These are phyloP conservation scores for Sparus aurata DNA, from an alignment of 2,797 vertebrate genomes.

Conservation along the genomic window DNA sequence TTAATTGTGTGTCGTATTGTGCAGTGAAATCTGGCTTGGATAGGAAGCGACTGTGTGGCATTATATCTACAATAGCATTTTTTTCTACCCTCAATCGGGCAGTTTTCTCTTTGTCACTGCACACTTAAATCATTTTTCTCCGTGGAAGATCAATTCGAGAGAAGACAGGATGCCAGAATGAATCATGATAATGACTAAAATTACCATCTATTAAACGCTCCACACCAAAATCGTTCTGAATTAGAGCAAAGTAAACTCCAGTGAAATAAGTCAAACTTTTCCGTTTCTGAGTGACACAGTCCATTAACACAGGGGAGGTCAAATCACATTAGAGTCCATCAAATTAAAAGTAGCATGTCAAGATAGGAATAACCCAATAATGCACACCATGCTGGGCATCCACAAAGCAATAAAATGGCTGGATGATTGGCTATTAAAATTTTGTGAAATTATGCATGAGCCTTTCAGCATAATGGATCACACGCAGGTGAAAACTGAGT, in stretches of 20 bases:
- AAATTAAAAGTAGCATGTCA: slow-evolving; percentile 68
- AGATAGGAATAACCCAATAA: slow-evolving; percentile 47
- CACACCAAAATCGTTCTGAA: slow-evolving; percentile 4
- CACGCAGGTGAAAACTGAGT: slow-evolving; percentile 58
- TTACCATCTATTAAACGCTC: slow-evolving; percentile 4
- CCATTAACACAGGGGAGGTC: slow-evolving; percentile 63
- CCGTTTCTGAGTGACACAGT: slow-evolving; percentile 57
- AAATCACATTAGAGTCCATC: slow-evolving; percentile 66
- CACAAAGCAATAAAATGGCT: slow-evolving; percentile 66
- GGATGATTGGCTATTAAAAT: slow-evolving; percentile 73
- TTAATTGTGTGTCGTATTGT: too few species aligned
- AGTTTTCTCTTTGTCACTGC: not conserved
- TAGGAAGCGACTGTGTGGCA: too few species aligned
- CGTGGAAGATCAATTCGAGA: not conserved
- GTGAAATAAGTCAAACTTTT: slow-evolving; percentile 37
- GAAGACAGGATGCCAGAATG: slow-evolving; percentile 12
- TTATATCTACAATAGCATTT: not conserved
- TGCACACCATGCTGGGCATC: slow-evolving; percentile 56
- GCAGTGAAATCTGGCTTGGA: too few species aligned
- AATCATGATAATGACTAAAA: slow-evolving; percentile 34
- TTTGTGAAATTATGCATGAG: slow-evolving; percentile 66
- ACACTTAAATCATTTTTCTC: slow-evolving; percentile 16
- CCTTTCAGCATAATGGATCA: slow-evolving; percentile 60
- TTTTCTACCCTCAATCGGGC: not conserved
- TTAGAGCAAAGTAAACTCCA: slow-evolving; percentile 28